Percentiles rank a stretch among this genome's conserved stretches.
phyloP scores from a whole-genome alignment of 2,113 vertebrate species.

The Pao palembangensis region DNA sequence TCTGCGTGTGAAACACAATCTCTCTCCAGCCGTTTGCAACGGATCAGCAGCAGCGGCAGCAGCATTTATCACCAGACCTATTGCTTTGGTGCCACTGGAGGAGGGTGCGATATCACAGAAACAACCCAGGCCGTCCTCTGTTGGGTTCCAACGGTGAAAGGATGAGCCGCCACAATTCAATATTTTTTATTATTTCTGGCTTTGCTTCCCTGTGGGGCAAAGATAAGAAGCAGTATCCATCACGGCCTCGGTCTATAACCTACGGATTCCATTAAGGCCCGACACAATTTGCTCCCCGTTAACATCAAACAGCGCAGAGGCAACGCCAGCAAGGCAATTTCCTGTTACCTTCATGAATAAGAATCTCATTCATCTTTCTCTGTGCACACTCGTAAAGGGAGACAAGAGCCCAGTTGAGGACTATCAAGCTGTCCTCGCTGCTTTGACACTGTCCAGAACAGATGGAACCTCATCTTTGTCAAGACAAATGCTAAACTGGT shows the following conservation, averaged over 20 bases:
- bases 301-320: constrained; percentile 59
- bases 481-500: neutral
- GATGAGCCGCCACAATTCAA: constrained; percentile 43
- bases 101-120: constrained; percentile 29
- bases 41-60: constrained; percentile 21
- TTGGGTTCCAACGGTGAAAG: constrained; percentile 20
- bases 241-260: constrained; percentile 40
- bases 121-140: constrained; percentile 35
- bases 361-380: constrained; percentile 66
- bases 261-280: constrained; percentile 63
- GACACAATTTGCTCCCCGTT: constrained; percentile 59
- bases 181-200: constrained; percentile 58
- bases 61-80: constrained; percentile 44
- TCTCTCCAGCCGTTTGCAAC: constrained; percentile 7
- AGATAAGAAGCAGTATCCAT: constrained; percentile 66
- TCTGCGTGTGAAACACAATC: neutral
- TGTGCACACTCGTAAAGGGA: constrained; percentile 53
- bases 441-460: constrained; percentile 15
- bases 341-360: constrained; percentile 66
- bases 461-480: constrained; percentile 17
- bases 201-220: constrained; percentile 36
- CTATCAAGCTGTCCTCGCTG: constrained; percentile 51
- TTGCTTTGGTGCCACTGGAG: constrained; percentile 36
- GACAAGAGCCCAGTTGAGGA: constrained; percentile 45
- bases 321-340: constrained; percentile 68